Evolutionary conservation across 2,113 vertebrate species (phyloP).

Genomic region (Chaetodon trifascialis): DNA sequence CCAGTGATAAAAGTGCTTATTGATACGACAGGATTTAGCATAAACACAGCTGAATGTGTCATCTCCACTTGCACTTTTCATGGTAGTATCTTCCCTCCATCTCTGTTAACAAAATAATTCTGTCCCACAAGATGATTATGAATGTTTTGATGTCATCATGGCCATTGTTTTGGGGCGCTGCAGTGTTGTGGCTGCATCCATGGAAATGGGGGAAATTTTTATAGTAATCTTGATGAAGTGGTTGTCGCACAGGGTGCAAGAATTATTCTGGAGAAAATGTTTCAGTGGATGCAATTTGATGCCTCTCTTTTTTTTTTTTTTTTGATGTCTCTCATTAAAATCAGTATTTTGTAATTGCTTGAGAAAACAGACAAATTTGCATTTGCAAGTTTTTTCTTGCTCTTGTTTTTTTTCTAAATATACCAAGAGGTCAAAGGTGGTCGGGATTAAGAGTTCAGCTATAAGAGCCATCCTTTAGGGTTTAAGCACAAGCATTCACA

Average conservation of each 20-base stretch:
- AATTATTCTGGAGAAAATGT: conserved; percentile 4
- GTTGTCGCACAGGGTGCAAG: neutral
- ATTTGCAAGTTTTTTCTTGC: conserved; percentile 21
- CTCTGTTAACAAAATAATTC: conserved; percentile 49
- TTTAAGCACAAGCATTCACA: conserved; percentile 46
- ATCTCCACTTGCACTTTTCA: conserved; percentile 34
- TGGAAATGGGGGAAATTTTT: conserved; percentile 26
- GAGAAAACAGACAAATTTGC: conserved; percentile 13
- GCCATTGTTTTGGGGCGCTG: neutral
- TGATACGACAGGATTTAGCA: conserved; percentile 32
- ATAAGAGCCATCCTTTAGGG: conserved; percentile 27
- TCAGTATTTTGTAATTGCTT: neutral
- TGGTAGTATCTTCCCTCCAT: conserved; percentile 28
- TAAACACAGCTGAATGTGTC: conserved; percentile 64
- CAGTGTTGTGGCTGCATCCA: conserved; percentile 58
- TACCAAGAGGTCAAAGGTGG: conserved; percentile 57
- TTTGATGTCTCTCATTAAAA: neutral
- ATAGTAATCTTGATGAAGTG: neutral
- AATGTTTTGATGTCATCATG: conserved; percentile 37
- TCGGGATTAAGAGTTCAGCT: conserved; percentile 44
- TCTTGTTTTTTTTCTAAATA: conserved; percentile 19
- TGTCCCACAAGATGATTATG: conserved; percentile 21
- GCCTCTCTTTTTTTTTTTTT: too few relatives aligned
- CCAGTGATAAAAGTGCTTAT: conserved; percentile 36
- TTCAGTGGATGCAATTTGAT: neutral